Evolutionary conservation across 2,888 invertebrate species (phyloP).

Genomic region (Penaeus monodon): DNA sequence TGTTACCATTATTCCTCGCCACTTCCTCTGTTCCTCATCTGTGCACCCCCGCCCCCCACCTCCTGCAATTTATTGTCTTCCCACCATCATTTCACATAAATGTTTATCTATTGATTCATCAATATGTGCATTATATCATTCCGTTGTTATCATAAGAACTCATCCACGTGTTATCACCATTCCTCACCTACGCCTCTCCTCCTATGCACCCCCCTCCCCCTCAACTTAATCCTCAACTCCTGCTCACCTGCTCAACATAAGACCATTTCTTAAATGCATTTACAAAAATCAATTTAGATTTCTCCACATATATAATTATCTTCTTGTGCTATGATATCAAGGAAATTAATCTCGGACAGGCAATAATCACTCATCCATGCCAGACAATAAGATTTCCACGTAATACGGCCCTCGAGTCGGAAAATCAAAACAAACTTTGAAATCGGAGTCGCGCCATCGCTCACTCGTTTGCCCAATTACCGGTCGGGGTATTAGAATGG

Average conservation of each 20-base stretch:
- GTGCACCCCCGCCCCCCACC: not conserved
- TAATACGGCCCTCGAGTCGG: not conserved
- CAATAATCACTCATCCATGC: conserved; percentile 29
- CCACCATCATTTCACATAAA: not conserved
- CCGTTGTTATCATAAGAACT: not conserved
- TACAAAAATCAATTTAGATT: conserved; percentile 31
- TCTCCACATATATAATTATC: conserved; percentile 29
- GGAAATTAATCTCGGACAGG: conserved; percentile 30
- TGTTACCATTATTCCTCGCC: not conserved
- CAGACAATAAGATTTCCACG: not conserved
- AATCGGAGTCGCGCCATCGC: not conserved
- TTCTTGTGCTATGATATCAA: conserved; percentile 31
- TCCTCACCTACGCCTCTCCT: not conserved
- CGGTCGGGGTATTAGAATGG: conserved; percentile 25
- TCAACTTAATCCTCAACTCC: not conserved
- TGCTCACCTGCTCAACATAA: conserved; percentile 5
- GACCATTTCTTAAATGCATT: conserved; percentile 3
- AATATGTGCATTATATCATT: not conserved
- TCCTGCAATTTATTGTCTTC: not conserved
- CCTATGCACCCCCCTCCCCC: not conserved
- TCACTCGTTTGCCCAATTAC: conserved; percentile 12
- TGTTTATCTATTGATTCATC: not conserved
- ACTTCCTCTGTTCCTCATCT: not conserved
- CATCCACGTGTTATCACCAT: not conserved
- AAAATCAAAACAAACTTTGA: conserved; percentile 3